Conservation (phyloP, 2,888 invertebrate species). For the Seira sanloemensis region DNA sequence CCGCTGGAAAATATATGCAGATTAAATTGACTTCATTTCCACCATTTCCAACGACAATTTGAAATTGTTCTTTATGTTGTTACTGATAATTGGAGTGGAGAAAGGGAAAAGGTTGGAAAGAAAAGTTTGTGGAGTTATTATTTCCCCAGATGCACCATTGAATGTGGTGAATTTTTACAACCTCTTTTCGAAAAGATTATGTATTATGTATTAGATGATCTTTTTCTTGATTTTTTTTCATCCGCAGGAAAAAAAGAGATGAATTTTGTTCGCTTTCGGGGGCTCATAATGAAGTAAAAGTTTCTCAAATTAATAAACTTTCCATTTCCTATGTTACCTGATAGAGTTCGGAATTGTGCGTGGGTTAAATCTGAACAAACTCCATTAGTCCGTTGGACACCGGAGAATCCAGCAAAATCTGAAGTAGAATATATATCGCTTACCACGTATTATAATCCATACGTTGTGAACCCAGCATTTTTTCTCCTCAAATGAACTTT, state of each 20-base stretch:
- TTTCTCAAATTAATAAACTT: not conserved
- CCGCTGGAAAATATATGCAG: conserved; percentile 68
- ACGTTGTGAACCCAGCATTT: not conserved
- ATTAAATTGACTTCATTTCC: conserved; percentile 66
- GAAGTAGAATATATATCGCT: too few relatives aligned
- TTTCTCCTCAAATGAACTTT: not conserved
- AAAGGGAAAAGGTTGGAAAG: not conserved
- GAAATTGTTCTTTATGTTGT: not conserved
- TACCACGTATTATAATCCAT: not conserved
- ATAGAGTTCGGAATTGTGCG: not conserved
- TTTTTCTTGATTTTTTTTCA: too few relatives aligned
- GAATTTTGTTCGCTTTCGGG: too few relatives aligned
- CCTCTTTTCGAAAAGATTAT: too few relatives aligned
- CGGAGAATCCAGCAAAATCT: too few relatives aligned
- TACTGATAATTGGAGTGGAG: not conserved
- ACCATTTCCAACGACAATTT: not conserved
- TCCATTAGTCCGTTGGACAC: too few relatives aligned
- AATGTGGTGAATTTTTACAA: not conserved
- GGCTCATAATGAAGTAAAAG: not conserved
- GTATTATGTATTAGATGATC: too few relatives aligned
- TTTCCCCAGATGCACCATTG: not conserved
- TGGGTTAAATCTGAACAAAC: too few relatives aligned
- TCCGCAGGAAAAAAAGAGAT: too few relatives aligned
- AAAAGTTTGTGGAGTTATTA: not conserved
- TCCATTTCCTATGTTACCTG: not conserved